Base-by-base conservation (phyloP, 92 coral and sea anemone species). In the Epizoanthus illoricatus region DNA sequence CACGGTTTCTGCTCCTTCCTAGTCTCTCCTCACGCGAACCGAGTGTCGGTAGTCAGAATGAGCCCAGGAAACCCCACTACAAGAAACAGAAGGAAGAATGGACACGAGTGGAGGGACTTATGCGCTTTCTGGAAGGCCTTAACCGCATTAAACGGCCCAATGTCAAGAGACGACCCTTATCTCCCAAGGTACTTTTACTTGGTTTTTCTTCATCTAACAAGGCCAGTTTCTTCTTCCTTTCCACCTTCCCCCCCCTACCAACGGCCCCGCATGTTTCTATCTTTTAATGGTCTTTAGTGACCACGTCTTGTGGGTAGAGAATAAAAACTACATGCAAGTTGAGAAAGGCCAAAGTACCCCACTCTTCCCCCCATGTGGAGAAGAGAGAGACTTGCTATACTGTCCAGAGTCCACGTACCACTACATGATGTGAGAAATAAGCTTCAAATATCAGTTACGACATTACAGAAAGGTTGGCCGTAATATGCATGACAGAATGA, bases 1-100 rank as follows among this genome's bases (percentile, higher is more conserved):
- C 97, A 45, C 95, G 99, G 9, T 90, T 96, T 69, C 90, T 90
- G 1, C 86, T 96, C 76, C 91, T 96, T 40, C 99, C 99, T 11
- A 76, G 69, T 63, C 78, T 85, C 17, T 43, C 93, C 11, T 87
- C 89, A 67, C 88, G 94, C 55, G 88, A 86, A 84, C 66, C 75
- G 62, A 69, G 81, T 43, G 89, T 43, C 9, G 83, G 55, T 5
- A 83, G 69, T 9, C 68, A 86, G 8, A 81, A 69, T 16, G 88
- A 89, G 59, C 81, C 81, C 63, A 86, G 89, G 16, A 86, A 86
- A 55, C 66, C 62, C 28, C 84, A 80, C 21, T 72, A 69, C 21
- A 80, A 81, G 16, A 86, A 75, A 17, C 57, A 70, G n/a, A 88
- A 73, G 49, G 87, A 83, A 42, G 92, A 90, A 21, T 87, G 71